A percentile compares a stretch with the other conserved stretches of the same genome.
phyloP scores from a whole-genome alignment of 2,113 vertebrate species.

The Hiodon alosoides region DNA sequence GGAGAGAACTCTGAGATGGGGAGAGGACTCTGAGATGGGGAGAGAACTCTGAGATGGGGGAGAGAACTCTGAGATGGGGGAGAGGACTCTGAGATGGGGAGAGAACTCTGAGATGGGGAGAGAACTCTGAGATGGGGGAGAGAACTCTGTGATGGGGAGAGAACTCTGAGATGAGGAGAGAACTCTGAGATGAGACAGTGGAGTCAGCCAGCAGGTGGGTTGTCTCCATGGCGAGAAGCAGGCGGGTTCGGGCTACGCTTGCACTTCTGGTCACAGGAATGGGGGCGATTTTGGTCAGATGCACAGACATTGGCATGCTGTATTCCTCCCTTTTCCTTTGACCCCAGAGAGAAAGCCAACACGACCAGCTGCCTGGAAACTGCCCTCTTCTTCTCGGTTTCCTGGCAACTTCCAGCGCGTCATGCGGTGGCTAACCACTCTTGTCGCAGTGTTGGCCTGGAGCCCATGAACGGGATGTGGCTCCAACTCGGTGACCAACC shows the following conservation, averaged over 20 bases:
- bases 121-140: too few species aligned
- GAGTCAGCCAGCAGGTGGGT: not conserved
- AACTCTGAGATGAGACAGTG: not conserved
- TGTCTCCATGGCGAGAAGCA: too few species aligned
- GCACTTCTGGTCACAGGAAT: not conserved
- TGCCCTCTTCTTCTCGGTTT: slow-evolving; percentile 8
- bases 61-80: too few species aligned
- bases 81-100: too few species aligned
- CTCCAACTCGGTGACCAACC: slow-evolving; percentile 12
- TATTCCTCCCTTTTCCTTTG: too few species aligned
- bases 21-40: too few species aligned
- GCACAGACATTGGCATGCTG: not conserved
- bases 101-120: too few species aligned
- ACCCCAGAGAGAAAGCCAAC: not conserved
- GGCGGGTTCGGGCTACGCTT: too few species aligned
- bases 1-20: too few species aligned
- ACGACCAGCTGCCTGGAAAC: slow-evolving; percentile 6
- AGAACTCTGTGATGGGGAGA: too few species aligned
- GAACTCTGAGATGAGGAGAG: too few species aligned
- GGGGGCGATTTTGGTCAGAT: not conserved
- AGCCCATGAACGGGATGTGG: slow-evolving; percentile 11
- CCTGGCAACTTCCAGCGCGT: slow-evolving; percentile 19
- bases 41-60: too few species aligned
- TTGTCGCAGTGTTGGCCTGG: not conserved
- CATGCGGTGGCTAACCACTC: slow-evolving; percentile 5